Base-by-base conservation (phyloP, 1,140 invertebrate genomes). In the Drosophila takahashii region DNA sequence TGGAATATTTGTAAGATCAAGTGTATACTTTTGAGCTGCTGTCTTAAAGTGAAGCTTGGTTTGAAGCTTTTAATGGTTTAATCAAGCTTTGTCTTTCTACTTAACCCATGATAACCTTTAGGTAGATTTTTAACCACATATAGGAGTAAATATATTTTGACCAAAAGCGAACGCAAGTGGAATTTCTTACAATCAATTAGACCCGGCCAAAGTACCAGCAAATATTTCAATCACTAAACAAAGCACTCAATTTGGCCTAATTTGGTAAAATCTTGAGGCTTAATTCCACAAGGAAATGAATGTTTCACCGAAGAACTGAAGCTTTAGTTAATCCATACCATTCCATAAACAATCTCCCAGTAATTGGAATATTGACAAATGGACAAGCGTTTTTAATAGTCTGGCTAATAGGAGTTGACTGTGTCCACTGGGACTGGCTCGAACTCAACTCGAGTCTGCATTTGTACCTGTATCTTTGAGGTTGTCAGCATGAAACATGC, bases 391-490 rank as follows among this genome's bases (percentile, higher is more conserved):
- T 61, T 61, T 74, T 41, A 81, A 83, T 84, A 62, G 76, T 71
- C 70, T 65, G 72, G 62, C 78, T 79, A 84, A 84, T 66, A 79
- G 59, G 62, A 79, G 53, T 59, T 79, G 80, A 58, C 79, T 57
- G 41, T 41, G 62, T 39, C 79, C 79, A 53, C 41, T 77, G 78
- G 65, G 78, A 81, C 44, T 52, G 39, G 13, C 53, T 39, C 16
- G 10, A 27, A 39, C 39, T 27, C 41, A 32, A 42, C 18, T 58
- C 60, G 59, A 48, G 58, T 36, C 41, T 27, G 39, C 57, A 36
- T 64, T 44, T 66, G 64, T 66, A 15, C 29, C 41, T 70, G 62
- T 69, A 57, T 70, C 64, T 70, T 10, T 16, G 51, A 32, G 41
- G n/a, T 39, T 70, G 67, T 71, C 67, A 71, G 42, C 67, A 15